Base-by-base conservation (phyloP, 2,888 invertebrate species). In the Muschampia plurimacula region DNA sequence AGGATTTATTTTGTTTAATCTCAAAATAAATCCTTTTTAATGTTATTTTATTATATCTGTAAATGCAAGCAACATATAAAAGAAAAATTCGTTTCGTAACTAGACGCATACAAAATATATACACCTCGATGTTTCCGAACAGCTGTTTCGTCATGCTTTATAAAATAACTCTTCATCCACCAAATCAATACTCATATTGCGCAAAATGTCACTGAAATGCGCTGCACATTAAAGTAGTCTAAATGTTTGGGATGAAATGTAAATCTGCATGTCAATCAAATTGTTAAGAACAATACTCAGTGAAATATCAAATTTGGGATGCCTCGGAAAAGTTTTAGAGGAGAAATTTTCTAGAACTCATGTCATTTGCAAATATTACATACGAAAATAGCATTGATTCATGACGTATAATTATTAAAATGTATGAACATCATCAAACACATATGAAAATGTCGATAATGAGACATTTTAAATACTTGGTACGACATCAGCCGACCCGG, bases 141-240 rank as follows among this genome's bases (percentile, higher is more conserved):
- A 93, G 94, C 92, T 93, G 92, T 93, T 93, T 92, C 91, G 84
- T 87, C 89, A 89, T 85, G 85, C 83, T 80, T 80, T 85, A 84
- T 84, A 88, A 89, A 91, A 89, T 88, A 91, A 85, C 84, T 91
- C 88, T 89, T 86, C 86, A 86, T 86, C 86, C 86, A 84, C 82
- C 85, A 90, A 92, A 94, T 94, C 93, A 91, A 93, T 93, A 93
- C 89, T 84, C 86, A 87, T 87, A 92, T 87, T 94, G 93, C 93
- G 93, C 93, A 93, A 93, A 93, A 91, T 92, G 90, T 89, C 89
- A 89, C 86, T 82, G 85, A 91, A 91, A 89, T 91, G 92, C 88
- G 91, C 88, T 90, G 87, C 81, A 79, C 81, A 78, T 84, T 82
- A 57, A 39, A 78, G 81, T 83, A 79, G 79, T 81, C 79, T 81